Conservation (phyloP, 2,888 invertebrate species). For the Eumacrocentrus americanus region DNA sequence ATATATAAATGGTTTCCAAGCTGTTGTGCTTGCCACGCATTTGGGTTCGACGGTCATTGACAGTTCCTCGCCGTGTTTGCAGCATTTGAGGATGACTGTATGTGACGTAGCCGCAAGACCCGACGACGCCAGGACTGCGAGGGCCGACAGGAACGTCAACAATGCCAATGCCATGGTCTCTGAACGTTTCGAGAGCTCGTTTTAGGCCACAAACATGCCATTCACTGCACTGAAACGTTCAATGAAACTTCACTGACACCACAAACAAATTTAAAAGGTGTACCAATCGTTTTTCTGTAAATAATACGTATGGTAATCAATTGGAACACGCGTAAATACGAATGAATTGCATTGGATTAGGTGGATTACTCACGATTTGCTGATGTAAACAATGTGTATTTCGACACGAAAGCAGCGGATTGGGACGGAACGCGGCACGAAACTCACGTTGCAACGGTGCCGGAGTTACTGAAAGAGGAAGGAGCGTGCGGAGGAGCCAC, state of each 20-base stretch:
- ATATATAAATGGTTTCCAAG: conserved; percentile 69
- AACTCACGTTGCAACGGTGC: conserved; percentile 43
- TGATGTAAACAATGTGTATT: no score
- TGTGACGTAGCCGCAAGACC: conserved; percentile 11
- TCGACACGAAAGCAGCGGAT: no score
- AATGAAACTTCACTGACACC: no score
- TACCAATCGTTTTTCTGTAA: no score
- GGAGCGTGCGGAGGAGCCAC: conserved; percentile 30
- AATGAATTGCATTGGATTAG: neutral
- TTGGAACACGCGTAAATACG: no score
- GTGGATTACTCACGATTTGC: neutral
- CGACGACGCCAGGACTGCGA: neutral
- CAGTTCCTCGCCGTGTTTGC: conserved; percentile 64
- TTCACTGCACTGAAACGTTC: no score
- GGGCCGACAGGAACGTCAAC: neutral
- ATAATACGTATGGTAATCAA: no score
- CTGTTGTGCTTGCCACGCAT: conserved; percentile 50
- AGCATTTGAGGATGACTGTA: conserved; percentile 65
- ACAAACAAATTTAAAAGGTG: no score
- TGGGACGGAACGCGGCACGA: neutral
- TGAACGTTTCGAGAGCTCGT: no score
- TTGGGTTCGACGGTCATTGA: conserved; percentile 48
- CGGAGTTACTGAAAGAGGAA: conserved; percentile 54
- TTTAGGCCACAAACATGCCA: no score
- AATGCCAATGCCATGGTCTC: conserved; percentile 6